Percentiles rank a stretch among this genome's conserved stretches.
Evolutionary conservation across 2,113 vertebrate species (phyloP).

Genomic region (Oryzias celebensis): DNA sequence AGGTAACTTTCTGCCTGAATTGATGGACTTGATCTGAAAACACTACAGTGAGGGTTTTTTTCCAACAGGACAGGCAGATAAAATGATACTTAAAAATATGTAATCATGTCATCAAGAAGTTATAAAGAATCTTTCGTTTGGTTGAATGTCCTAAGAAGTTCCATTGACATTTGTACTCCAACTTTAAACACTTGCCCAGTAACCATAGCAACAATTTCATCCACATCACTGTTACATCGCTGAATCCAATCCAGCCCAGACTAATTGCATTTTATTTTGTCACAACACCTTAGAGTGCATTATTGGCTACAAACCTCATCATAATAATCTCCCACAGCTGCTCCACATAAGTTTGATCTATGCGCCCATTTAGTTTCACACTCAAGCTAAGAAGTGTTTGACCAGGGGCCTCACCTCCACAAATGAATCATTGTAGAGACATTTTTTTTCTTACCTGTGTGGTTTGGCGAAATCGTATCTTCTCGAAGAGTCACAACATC

Average conservation of each 20-base stretch:
- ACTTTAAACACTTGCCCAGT: too few relatives aligned
- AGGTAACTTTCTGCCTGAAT: slow-evolving; percentile 7
- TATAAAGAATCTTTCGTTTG: too few relatives aligned
- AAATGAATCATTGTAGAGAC: not conserved
- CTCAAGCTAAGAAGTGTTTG: slow-evolving; percentile 15
- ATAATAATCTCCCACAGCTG: slow-evolving; percentile 26
- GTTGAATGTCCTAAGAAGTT: too few relatives aligned
- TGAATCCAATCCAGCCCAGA: too few relatives aligned
- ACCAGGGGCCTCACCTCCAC: slow-evolving; percentile 6
- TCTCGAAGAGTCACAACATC: slow-evolving; percentile 8
- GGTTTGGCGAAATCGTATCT: slow-evolving; percentile 25
- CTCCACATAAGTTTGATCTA: slow-evolving; percentile 23
- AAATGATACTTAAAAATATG: too few relatives aligned
- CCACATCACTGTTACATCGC: too few relatives aligned
- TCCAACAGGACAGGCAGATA: too few relatives aligned
- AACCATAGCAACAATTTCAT: too few relatives aligned
- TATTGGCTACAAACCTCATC: not conserved
- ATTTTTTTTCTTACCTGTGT: slow-evolving; percentile 55
- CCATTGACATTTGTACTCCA: too few relatives aligned
- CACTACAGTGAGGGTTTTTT: not conserved
- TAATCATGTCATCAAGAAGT: too few relatives aligned
- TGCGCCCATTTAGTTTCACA: slow-evolving; percentile 20
- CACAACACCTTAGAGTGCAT: not conserved
- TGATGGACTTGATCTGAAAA: not conserved
- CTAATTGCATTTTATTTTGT: too few relatives aligned